Percentiles rank a stretch among this genome's conserved stretches.
Conservation (phyloP, 2,797 vertebrate genomes). For the Pelochelys cantorii region DNA sequence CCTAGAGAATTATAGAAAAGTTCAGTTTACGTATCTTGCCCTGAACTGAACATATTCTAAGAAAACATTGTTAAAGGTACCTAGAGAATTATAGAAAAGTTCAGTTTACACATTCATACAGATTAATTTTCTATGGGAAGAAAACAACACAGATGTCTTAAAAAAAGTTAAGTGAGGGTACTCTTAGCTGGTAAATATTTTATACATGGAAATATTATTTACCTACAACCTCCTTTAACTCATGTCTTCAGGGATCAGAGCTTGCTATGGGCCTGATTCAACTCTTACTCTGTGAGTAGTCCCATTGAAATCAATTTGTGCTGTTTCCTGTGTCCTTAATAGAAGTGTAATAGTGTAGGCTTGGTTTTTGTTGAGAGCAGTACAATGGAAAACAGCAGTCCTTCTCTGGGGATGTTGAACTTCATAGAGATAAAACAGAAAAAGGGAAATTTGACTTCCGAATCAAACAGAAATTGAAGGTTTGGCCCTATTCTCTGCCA, state of each 20-base stretch:
- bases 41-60: background rate
- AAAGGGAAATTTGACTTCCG: background rate
- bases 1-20: background rate
- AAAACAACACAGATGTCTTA: background rate
- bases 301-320: background rate
- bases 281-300: background rate
- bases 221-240: background rate
- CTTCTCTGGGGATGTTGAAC: background rate
- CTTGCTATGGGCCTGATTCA: background rate
- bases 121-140: background rate
- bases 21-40: background rate
- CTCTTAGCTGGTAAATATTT: background rate
- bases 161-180: background rate
- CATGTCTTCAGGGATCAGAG: background rate
- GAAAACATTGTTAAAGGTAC: background rate
- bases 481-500: background rate
- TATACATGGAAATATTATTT: background rate
- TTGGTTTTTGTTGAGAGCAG: rapidly evolving
- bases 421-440: background rate
- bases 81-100: background rate
- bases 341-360: background rate
- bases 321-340: background rate
- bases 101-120: background rate
- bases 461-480: background rate
- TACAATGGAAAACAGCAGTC: background rate